Evolutionary conservation across 2,888 invertebrate genomes (phyloP).

Genomic region (Tipula vernalis): DNA sequence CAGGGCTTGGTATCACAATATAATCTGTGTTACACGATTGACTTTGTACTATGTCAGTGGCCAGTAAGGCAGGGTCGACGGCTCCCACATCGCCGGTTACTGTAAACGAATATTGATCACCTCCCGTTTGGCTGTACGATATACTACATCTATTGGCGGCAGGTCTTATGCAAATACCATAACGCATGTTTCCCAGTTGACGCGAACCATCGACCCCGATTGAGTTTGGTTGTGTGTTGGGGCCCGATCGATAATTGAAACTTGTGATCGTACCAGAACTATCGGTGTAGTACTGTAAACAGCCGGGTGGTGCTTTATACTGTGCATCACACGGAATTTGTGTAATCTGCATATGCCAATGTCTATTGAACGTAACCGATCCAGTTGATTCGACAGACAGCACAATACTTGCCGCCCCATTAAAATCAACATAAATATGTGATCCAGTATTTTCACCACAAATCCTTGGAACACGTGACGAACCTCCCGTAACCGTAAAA

Average conservation of each 20-base stretch:
- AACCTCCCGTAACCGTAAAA: constrained; percentile 55
- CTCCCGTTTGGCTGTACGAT: constrained; percentile 43
- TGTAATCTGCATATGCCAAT: constrained; percentile 62
- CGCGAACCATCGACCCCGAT: constrained; percentile 49
- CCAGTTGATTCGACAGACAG: constrained; percentile 52
- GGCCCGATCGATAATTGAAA: constrained; percentile 60
- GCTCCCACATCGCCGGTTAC: constrained; percentile 57
- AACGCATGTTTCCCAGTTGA: constrained; percentile 57
- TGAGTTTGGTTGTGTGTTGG: constrained; percentile 42
- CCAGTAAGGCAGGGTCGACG: constrained; percentile 46
- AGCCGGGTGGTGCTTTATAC: constrained; percentile 61
- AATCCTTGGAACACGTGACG: constrained; percentile 51
- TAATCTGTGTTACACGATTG: constrained; percentile 56
- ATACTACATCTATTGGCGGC: constrained; percentile 60
- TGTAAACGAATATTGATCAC: constrained; percentile 52
- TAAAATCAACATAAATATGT: constrained; percentile 64
- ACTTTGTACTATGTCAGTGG: constrained; percentile 45
- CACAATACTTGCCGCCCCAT: constrained; percentile 51
- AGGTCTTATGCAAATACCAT: constrained; percentile 66
- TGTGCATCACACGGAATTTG: constrained; percentile 63
- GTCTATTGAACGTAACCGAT: constrained; percentile 45
- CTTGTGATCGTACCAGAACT: constrained; percentile 50
- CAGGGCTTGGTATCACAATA: constrained; percentile 59
- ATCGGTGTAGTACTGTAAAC: constrained; percentile 59
- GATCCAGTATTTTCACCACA: constrained; percentile 75